These are phyloP conservation scores for Eospalax fontanierii DNA, from an alignment of 2,797 vertebrate genomes.

Conservation along the genomic window DNA sequence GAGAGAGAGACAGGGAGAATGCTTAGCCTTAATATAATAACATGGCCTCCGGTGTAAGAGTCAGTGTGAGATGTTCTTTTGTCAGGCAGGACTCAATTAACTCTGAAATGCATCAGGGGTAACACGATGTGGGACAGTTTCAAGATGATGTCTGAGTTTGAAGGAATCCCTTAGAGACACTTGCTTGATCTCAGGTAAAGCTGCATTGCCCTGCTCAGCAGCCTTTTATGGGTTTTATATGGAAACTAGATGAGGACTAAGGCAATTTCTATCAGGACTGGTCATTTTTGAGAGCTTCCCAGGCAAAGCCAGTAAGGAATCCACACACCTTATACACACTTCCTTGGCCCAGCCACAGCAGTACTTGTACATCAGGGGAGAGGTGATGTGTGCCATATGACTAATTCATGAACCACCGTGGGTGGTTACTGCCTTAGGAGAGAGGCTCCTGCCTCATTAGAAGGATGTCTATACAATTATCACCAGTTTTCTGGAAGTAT, in stretches of 20 bases:
- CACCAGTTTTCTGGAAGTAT: neutral
- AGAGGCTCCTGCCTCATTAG: neutral
- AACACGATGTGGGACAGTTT: neutral
- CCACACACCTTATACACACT: neutral
- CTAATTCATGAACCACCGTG: too few species aligned
- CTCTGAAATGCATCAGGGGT: neutral
- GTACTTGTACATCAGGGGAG: neutral
- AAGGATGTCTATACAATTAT: neutral
- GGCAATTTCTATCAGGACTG: neutral
- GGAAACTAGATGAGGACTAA: neutral
- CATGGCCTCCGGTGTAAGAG: neutral
- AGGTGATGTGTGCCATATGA: neutral
- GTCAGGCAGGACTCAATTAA: neutral
- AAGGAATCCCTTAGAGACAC: too few species aligned
- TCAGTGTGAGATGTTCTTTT: neutral
- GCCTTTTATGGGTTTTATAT: neutral
- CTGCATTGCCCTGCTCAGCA: neutral
- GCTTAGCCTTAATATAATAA: constrained; percentile 7
- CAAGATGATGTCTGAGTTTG: neutral
- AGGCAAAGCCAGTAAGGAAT: neutral
- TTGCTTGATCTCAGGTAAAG: constrained; percentile 13
- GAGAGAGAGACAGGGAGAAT: neutral
- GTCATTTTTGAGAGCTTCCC: neutral
- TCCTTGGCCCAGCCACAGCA: neutral
- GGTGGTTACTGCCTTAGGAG: neutral